Evolutionary conservation across 2,888 invertebrate genomes (phyloP).

Genomic region (Sisyra terminalis): DNA sequence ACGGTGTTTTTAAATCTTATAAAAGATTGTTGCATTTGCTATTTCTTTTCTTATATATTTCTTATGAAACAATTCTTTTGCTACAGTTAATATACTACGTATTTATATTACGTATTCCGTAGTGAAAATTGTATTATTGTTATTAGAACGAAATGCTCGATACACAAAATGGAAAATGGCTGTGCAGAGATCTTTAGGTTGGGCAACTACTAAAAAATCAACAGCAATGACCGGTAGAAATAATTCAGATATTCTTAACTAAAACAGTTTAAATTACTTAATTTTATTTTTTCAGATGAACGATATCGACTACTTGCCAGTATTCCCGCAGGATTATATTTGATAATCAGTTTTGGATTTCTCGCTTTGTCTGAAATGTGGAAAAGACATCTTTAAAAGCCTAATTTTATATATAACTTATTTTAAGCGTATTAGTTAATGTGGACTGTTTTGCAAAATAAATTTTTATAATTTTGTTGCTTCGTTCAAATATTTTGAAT

Average conservation of each 20-base stretch:
- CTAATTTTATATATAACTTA: too few relatives aligned
- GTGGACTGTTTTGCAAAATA: too few relatives aligned
- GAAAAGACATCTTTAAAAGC: conserved; percentile 14
- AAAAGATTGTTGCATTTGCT: too few relatives aligned
- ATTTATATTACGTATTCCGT: too few relatives aligned
- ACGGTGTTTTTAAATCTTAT: too few relatives aligned
- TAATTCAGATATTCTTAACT: conserved; percentile 9
- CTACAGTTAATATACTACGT: too few relatives aligned
- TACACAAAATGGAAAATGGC: conserved; percentile 93
- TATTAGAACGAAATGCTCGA: conserved; percentile 57
- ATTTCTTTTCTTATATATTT: too few relatives aligned
- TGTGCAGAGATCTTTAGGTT: conserved; percentile 77
- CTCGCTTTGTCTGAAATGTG: conserved; percentile 28
- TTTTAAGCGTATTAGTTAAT: too few relatives aligned
- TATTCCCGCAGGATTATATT: conserved; percentile 58
- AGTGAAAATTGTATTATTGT: too few relatives aligned
- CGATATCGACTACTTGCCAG: conserved; percentile 61
- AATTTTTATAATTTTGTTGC: too few relatives aligned
- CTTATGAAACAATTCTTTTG: too few relatives aligned
- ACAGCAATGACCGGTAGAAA: conserved; percentile 58
- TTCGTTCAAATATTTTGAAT: too few relatives aligned
- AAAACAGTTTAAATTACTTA: not conserved
- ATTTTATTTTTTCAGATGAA: conserved; percentile 38
- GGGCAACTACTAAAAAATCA: conserved; percentile 64
- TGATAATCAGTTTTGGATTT: conserved; percentile 57